Conservation (phyloP, 2,888 invertebrate genomes). For the Notodromas monacha region DNA sequence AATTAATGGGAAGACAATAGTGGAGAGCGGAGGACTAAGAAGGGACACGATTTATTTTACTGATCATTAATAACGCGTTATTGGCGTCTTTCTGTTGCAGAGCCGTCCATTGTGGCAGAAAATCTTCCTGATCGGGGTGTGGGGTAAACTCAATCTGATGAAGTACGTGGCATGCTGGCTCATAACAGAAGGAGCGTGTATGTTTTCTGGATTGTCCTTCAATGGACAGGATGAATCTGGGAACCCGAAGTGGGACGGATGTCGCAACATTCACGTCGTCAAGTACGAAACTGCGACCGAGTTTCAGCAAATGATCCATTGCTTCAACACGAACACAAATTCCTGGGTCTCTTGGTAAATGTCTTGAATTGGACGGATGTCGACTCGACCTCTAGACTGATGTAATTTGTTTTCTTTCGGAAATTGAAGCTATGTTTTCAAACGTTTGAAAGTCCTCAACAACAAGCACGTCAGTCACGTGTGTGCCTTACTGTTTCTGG, state of each 20-base stretch:
- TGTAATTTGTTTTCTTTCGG: conserved; percentile 1
- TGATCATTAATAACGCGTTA: no score
- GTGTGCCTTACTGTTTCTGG: conserved; percentile 47
- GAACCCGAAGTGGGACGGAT: conserved; percentile 44
- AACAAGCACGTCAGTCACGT: conserved; percentile 45
- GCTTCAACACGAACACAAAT: conserved; percentile 87
- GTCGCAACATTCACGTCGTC: conserved; percentile 51
- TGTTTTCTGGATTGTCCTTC: conserved; percentile 38
- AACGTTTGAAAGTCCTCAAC: conserved; percentile 60
- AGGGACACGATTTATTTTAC: no score
- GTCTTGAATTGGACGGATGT: conserved; percentile 8
- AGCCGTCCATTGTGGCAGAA: no score
- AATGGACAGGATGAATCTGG: conserved; percentile 34
- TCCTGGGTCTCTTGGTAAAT: conserved; percentile 50
- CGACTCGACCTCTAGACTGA: not conserved
- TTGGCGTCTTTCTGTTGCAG: no score
- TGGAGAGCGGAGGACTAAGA: no score
- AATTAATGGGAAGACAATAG: no score
- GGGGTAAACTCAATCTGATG: conserved; percentile 53
- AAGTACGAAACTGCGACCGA: conserved; percentile 48
- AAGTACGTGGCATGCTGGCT: conserved; percentile 85
- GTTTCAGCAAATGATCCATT: conserved; percentile 53
- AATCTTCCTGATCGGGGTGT: conserved; percentile 34
- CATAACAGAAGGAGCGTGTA: conserved; percentile 43
- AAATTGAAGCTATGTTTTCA: conserved; percentile 52